Evolutionary conservation across 1,140 invertebrate genomes (phyloP).

Genomic region (Philaenus spumarius): DNA sequence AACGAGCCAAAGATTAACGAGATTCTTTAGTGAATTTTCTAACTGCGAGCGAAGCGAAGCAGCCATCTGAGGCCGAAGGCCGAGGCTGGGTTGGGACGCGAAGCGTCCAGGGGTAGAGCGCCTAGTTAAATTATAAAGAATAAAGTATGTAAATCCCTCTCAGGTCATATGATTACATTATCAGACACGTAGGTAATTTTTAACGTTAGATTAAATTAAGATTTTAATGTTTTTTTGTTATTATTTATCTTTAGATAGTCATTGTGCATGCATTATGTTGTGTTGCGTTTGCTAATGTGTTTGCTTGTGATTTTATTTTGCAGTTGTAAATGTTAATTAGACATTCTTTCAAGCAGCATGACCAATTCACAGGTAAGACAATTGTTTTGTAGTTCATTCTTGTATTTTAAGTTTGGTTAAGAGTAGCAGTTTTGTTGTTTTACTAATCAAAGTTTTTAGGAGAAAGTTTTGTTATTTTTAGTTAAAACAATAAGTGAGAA

Average conservation of each 20-base stretch:
- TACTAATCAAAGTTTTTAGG: too few species aligned
- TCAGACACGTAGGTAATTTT: not conserved
- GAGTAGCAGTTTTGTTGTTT: too few species aligned
- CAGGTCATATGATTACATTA: not conserved
- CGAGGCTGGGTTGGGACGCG: too few species aligned
- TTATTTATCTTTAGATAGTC: not conserved
- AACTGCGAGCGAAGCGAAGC: too few species aligned
- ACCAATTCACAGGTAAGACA: conserved; percentile 21
- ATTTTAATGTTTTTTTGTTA: not conserved
- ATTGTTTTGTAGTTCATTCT: too few species aligned
- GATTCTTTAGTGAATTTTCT: too few species aligned
- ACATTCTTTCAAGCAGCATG: not conserved
- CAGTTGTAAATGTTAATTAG: conserved; percentile 16
- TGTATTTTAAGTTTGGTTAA: too few species aligned
- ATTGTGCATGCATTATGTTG: conserved; percentile 6
- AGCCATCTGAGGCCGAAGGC: too few species aligned
- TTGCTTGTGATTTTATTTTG: conserved; percentile 10
- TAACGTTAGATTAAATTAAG: not conserved
- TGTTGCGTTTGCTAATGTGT: not conserved
- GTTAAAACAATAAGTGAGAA: too few species aligned
- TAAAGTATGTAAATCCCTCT: not conserved
- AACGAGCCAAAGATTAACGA: too few species aligned
- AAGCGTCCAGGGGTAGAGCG: too few species aligned
- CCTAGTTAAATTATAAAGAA: not conserved
- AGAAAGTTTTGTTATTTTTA: too few species aligned